Evolutionary conservation across 2,797 vertebrate genomes (phyloP).

Genomic region (Eulemur albifrons): DNA sequence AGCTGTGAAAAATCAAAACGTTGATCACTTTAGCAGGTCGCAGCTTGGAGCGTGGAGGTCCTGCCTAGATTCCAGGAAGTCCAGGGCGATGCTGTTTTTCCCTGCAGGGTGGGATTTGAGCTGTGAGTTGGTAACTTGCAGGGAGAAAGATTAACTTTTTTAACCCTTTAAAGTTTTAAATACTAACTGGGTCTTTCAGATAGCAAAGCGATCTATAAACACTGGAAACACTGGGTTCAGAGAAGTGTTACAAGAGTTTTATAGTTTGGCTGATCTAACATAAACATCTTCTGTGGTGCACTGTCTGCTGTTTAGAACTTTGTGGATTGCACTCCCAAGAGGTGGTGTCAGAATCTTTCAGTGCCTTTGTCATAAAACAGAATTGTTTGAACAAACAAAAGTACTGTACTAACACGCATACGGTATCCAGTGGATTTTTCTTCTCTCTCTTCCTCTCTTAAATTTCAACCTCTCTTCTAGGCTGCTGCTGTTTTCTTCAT

Average conservation of each 20-base stretch:
- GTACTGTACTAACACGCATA: slow-evolving; percentile 65
- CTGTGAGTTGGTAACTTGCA: slow-evolving; percentile 52
- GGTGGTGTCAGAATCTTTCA: slow-evolving; percentile 73
- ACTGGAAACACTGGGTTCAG: slow-evolving; percentile 79
- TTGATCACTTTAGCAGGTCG: slow-evolving; percentile 73
- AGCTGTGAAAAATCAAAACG: slow-evolving; percentile 83
- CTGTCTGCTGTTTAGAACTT: slow-evolving; percentile 71
- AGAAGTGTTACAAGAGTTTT: slow-evolving; percentile 72
- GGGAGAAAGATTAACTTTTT: slow-evolving; percentile 68
- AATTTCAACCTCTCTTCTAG: slow-evolving; percentile 70
- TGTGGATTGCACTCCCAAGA: slow-evolving; percentile 60
- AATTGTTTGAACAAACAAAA: slow-evolving; percentile 73
- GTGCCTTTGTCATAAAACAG: slow-evolving; percentile 71
- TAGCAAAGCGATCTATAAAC: slow-evolving; percentile 75
- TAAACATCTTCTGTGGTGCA: slow-evolving; percentile 66
- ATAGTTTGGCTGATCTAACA: slow-evolving; percentile 73
- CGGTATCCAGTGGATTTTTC: slow-evolving; percentile 43
- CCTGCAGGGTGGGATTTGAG: slow-evolving; percentile 51
- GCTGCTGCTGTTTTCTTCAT: slow-evolving; percentile 64
- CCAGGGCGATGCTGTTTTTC: slow-evolving; percentile 22
- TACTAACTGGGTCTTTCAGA: slow-evolving; percentile 66
- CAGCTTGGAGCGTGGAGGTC: slow-evolving; percentile 55
- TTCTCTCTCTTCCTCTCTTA: slow-evolving; percentile 43
- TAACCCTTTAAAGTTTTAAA: slow-evolving; percentile 70
- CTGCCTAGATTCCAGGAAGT: slow-evolving; percentile 15